Percentiles rank a stretch among this genome's conserved stretches.
These are phyloP conservation scores for Sinocyclocheilus rhinocerous DNA, from an alignment of 2,113 vertebrate species.

Conservation along the genomic window DNA sequence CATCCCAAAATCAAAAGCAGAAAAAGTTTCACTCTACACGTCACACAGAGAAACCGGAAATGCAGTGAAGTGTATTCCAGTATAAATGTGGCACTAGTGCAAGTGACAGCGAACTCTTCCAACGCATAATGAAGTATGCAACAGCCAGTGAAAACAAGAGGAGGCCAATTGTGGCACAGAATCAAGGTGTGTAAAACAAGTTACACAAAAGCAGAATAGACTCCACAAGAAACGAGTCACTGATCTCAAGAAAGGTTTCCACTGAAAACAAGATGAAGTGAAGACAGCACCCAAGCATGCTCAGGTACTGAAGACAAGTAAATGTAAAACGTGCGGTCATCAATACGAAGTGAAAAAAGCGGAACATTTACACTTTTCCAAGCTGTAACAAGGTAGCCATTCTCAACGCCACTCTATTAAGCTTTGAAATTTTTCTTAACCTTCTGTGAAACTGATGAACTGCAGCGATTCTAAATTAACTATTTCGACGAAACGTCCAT, in stretches of 20 bases:
- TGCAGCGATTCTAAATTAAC: neutral
- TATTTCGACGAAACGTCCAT: neutral
- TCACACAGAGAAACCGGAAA: neutral
- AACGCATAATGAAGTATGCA: neutral
- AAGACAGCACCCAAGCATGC: neutral
- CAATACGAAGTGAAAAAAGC: neutral
- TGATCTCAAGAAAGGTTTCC: neutral
- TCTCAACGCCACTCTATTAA: no score
- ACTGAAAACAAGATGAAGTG: constrained; percentile 9
- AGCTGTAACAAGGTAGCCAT: neutral
- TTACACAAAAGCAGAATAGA: constrained; percentile 35
- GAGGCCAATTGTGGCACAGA: constrained; percentile 10
- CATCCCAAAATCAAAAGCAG: neutral
- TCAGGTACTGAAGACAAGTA: constrained; percentile 14
- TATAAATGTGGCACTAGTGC: neutral
- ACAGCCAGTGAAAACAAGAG: constrained; percentile 7
- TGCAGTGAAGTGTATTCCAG: neutral
- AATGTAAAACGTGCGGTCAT: neutral
- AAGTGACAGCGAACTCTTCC: neutral
- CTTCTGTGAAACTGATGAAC: neutral
- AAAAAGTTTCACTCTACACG: neutral
- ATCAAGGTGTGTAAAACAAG: constrained; percentile 21
- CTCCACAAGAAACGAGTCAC: neutral
- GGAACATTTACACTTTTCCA: neutral
- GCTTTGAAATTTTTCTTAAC: neutral